Evolutionary conservation across 2,113 vertebrate genomes (phyloP).

Genomic region (Burhinus oedicnemus): DNA sequence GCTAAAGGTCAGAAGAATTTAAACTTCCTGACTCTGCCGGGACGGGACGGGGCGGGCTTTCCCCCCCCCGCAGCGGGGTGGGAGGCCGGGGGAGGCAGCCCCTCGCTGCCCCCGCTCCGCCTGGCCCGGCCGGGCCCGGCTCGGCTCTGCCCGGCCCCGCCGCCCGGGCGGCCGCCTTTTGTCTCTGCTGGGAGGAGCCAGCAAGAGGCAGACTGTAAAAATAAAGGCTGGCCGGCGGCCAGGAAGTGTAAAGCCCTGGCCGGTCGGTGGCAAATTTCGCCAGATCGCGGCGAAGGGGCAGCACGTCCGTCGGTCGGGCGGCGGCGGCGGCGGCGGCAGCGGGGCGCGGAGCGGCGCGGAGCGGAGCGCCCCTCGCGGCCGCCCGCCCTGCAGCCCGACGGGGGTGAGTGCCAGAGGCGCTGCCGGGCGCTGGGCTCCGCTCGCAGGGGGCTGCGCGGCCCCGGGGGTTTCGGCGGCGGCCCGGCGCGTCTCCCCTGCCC

Average conservation of each 20-base stretch:
- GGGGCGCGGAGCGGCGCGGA: neutral
- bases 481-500: neutral
- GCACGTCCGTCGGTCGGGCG: neutral
- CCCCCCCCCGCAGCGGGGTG: neutral
- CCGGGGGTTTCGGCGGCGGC: neutral
- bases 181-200: conserved; percentile 38
- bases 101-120: neutral
- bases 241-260: neutral
- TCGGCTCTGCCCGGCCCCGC: neutral
- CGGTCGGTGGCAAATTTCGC: neutral
- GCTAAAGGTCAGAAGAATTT: neutral
- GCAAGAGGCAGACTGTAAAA: neutral
- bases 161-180: neutral
- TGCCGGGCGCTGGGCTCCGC: neutral
- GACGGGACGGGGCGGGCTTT: neutral
- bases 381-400: neutral
- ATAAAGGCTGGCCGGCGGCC: neutral
- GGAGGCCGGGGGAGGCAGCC: neutral
- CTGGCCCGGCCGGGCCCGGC: neutral
- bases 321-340: neutral
- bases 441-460: neutral
- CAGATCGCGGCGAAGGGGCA: neutral
- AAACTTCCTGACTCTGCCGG: neutral
- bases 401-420: neutral
- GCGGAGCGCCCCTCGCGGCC: neutral